A percentile compares a stretch with the other conserved stretches of the same genome.
Evolutionary conservation across 1,140 invertebrate genomes (phyloP).

Genomic region (Zaprionus ornatus): DNA sequence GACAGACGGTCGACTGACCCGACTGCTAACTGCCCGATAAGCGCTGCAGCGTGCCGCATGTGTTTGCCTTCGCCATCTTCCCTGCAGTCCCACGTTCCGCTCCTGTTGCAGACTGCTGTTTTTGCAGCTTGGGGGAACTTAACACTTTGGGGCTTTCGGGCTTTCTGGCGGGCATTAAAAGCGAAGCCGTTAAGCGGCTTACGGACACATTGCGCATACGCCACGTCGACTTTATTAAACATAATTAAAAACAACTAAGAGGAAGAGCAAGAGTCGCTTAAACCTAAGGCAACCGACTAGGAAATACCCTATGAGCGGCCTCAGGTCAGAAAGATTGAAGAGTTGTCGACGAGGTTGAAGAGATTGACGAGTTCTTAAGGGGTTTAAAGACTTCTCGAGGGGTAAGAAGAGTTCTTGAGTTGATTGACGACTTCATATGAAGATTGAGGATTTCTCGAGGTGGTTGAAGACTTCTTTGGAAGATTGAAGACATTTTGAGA

Average conservation of each 20-base stretch:
- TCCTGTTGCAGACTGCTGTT: slow-evolving; percentile 62
- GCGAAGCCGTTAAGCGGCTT: slow-evolving; percentile 72
- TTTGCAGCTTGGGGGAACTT: slow-evolving; percentile 63
- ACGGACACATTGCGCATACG: slow-evolving; percentile 45
- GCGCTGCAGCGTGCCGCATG: slow-evolving; percentile 33
- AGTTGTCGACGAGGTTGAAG: too few relatives aligned
- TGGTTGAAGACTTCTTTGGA: too few relatives aligned
- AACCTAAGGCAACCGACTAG: not conserved
- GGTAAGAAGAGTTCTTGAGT: too few relatives aligned
- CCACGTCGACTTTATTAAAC: slow-evolving; percentile 64
- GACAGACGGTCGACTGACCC: slow-evolving; percentile 31
- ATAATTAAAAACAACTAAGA: slow-evolving; percentile 55
- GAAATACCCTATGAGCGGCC: not conserved
- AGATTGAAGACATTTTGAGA: too few relatives aligned
- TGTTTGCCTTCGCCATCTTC: not conserved
- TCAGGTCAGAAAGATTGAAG: too few relatives aligned
- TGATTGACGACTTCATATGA: too few relatives aligned
- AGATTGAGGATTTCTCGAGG: too few relatives aligned
- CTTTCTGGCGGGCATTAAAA: slow-evolving; percentile 37
- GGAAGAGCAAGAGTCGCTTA: not conserved
- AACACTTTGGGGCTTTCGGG: slow-evolving; percentile 61
- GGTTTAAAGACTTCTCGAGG: too few relatives aligned
- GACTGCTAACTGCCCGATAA: slow-evolving; percentile 66
- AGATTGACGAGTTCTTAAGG: too few relatives aligned
- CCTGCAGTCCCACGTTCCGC: not conserved